Evolutionary conservation across 2,888 invertebrate species (phyloP), one percentile per base, ranked within the genome.

Genomic region (Gastrophysa polygoni): DNA sequence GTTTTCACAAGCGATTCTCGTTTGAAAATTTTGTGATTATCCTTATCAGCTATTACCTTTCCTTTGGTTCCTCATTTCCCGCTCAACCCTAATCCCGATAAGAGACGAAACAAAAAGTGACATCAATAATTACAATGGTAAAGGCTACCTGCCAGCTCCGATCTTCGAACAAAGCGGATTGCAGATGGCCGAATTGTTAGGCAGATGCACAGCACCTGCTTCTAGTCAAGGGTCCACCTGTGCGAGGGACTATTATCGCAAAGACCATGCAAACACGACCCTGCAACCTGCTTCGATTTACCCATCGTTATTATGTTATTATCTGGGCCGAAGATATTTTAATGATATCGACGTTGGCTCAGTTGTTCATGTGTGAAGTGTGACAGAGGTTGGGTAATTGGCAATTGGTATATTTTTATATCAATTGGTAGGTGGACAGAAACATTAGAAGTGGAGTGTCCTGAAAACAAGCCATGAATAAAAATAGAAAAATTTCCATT

Each of bases 141-240:
- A 14, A 10, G 11, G 14, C 10, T 14, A 38, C 38, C 38, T 38
- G 14, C 38, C 14, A 10, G 38, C 38, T 38, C 11, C n/a, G 38
- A 38, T 38, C 52, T 61, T 57, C n/a, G 7, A 55, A 51, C 52
- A 46, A 58, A 66, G 61, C 63, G 63, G 66, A 66, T 61, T 63
- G 66, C 47, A 20, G 34, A 48, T 48, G 24, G 44, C 43, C 57
- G 55, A 58, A 49, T 56, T 48, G 63, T 61, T 48, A 51, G 63
- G 64, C 67, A 67, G 67, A 67, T 67, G 67, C 60, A 48, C 56
- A 60, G 60, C 67, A 67, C 67, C 67, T 67, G 67, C 67, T 63
- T 44, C 56, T 46, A 58, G 55, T 60, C 20, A 57, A 63, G 52
- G 47, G 66, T 64, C 67, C 67, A 67, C 67, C 67, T 67, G 67